Percentiles rank a stretch among this genome's conserved stretches.
These are phyloP conservation scores for Aix galericulata DNA, from an alignment of 2,113 vertebrate genomes.

Conservation along the genomic window DNA sequence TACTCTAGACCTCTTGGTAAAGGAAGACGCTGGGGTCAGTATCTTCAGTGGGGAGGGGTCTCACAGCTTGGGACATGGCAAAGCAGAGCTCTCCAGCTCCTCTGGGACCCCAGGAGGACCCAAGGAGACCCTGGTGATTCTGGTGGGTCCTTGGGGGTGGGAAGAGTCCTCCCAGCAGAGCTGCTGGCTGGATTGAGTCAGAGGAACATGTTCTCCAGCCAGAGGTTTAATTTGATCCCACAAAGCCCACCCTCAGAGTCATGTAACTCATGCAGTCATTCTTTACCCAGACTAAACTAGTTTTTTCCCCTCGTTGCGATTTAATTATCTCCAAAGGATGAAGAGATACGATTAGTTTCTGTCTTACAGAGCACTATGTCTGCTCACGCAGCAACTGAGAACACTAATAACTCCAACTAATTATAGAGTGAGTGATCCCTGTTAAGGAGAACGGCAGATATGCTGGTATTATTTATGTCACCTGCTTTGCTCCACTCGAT, in stretches of 20 bases:
- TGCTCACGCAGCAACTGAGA: background rate
- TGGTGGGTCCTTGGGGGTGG: background rate
- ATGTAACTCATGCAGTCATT: fast-evolving
- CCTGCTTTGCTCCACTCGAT: background rate
- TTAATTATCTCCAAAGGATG: background rate
- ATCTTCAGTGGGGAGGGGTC: background rate
- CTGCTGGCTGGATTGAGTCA: background rate
- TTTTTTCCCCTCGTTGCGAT: background rate
- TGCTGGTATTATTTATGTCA: background rate
- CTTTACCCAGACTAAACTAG: background rate
- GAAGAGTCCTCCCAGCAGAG: background rate
- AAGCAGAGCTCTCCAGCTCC: background rate
- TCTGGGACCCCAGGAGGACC: background rate
- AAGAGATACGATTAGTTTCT: background rate
- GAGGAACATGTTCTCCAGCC: background rate
- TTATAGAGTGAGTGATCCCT: background rate
- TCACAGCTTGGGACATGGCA: fast-evolving
- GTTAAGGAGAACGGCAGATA: background rate
- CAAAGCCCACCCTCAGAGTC: background rate
- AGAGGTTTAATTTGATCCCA: background rate
- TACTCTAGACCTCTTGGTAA: background rate
- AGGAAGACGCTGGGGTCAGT: fast-evolving
- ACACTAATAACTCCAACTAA: conserved; percentile 39
- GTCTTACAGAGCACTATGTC: background rate
- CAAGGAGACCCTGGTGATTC: background rate